A percentile compares a stretch with the other conserved stretches of the same genome.
phyloP scores from a whole-genome alignment of 2,113 vertebrate genomes.

The Montifringilla adamsi region DNA sequence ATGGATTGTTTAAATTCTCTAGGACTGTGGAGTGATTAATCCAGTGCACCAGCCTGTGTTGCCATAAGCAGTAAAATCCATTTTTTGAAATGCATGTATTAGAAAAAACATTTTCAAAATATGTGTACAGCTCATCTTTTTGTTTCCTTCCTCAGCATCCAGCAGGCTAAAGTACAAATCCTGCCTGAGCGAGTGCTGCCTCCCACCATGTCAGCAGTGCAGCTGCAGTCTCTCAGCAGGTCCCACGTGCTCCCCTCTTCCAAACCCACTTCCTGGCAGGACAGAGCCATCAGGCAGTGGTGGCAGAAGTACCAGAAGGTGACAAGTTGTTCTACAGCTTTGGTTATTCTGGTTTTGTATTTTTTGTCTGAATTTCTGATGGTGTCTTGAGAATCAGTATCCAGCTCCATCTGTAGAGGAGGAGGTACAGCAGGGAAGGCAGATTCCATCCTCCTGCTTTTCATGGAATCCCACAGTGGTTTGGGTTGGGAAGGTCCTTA shows the following conservation, averaged over 20 bases:
- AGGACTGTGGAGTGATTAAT: background rate
- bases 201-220: conserved; percentile 86
- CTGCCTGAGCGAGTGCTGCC: conserved; percentile 91
- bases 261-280: conserved; percentile 72
- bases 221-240: conserved; percentile 81
- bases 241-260: conserved; percentile 78
- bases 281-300: conserved; percentile 77
- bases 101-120: rapidly evolving
- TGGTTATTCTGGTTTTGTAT: background rate
- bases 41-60: background rate
- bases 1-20: background rate
- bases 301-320: conserved; percentile 91
- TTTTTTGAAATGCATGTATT: background rate
- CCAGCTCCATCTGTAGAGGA: background rate
- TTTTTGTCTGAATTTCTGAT: background rate
- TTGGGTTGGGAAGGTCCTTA: background rate
- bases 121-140: rapidly evolving
- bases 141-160: conserved; percentile 76
- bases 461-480: background rate
- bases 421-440: background rate
- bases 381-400: background rate
- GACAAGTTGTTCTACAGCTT: background rate
- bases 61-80: background rate
- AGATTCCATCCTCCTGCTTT: background rate
- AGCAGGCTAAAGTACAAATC: conserved; percentile 94